Percentiles rank a stretch among this genome's conserved stretches.
Evolutionary conservation across 2,888 invertebrate species (phyloP).

Genomic region (Microchrysa polita): DNA sequence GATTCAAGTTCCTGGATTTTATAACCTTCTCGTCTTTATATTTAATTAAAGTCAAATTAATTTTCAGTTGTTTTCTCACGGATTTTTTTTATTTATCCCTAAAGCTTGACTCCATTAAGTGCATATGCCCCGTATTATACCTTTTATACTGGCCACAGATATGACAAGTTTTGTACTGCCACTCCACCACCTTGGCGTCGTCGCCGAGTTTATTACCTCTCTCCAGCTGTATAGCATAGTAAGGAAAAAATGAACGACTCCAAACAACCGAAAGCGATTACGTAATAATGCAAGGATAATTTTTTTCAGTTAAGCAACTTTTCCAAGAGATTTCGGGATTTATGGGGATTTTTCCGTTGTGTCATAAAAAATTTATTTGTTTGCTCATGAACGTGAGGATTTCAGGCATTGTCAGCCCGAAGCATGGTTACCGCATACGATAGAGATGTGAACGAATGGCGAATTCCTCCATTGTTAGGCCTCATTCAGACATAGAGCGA

Average conservation of each 20-base stretch:
- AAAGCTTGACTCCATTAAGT: constrained; percentile 27
- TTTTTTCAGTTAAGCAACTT: constrained; percentile 50
- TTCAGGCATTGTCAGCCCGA: constrained; percentile 34
- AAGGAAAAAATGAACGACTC: background rate
- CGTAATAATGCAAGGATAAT: constrained; percentile 51
- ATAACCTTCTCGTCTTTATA: constrained; percentile 45
- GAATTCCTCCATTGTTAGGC: constrained; percentile 11
- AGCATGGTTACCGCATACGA: constrained; percentile 18
- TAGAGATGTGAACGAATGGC: constrained; percentile 34
- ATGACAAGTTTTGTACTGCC: constrained; percentile 9
- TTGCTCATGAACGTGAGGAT: constrained; percentile 46
- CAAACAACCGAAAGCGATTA: constrained; percentile 47
- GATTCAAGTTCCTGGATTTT: constrained; percentile 46
- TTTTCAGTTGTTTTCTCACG: constrained; percentile 45
- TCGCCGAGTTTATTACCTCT: constrained; percentile 32
- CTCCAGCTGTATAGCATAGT: too few species aligned
- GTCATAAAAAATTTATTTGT: constrained; percentile 50
- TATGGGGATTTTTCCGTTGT: constrained; percentile 45
- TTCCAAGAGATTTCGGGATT: constrained; percentile 44
- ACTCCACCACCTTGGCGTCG: too few species aligned
- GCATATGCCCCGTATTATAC: constrained; percentile 10
- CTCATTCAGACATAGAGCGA: background rate
- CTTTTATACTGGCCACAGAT: background rate
- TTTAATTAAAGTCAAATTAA: constrained; percentile 51
- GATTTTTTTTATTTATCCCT: constrained; percentile 28